Evolutionary conservation across 2,113 vertebrate genomes (phyloP), one percentile per base, ranked within the genome.

Genomic region (Tapirus terrestris): DNA sequence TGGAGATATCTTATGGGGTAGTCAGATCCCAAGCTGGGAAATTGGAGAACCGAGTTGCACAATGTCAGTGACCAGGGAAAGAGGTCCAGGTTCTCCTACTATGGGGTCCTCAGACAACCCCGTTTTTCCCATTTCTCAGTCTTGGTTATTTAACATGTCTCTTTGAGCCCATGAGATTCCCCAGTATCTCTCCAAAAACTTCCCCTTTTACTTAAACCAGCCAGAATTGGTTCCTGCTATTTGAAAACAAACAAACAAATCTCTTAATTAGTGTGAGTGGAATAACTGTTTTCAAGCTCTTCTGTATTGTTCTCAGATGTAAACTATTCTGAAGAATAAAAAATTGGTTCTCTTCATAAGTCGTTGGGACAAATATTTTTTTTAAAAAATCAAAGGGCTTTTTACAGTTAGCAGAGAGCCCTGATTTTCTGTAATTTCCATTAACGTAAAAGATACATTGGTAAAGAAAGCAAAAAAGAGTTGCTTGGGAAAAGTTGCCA

Each of bases 201-300:
- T 29, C 29, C 36, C 36, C 70, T 77, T 73, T 92, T 27, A 25
- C 29, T 76, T 43, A 63, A 96, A 51, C 36, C 56, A 82, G 11
- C 33, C 65, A 39, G 81, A 95, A 89, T 75, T 67, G 23, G 85
- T 94, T 85, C 92, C 68, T 90, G 7, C 9, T 61, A 33, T 88
- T 68, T 83, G 76, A 75, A 92, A 96, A 88, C 67, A 95, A 88
- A 58, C 45, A 68, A 84, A 68, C 29, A 76, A 72, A 20, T 65
- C 43, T 87, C 58, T 89, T 93, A 68, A 79, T 88, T 89, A 90
- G 48, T 60, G 70, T 89, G n/a, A 18, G 61, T 56, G 27, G 12
- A 94, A 88, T 93, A 83, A 45, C 51, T 67, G 16, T 86, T 88
- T 95, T 70, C 43, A 91, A 95, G 85, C 79, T 81, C n/a, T 67